phyloP scores from a whole-genome alignment of 1,140 invertebrate genomes.

The Ectropis grisescens region DNA sequence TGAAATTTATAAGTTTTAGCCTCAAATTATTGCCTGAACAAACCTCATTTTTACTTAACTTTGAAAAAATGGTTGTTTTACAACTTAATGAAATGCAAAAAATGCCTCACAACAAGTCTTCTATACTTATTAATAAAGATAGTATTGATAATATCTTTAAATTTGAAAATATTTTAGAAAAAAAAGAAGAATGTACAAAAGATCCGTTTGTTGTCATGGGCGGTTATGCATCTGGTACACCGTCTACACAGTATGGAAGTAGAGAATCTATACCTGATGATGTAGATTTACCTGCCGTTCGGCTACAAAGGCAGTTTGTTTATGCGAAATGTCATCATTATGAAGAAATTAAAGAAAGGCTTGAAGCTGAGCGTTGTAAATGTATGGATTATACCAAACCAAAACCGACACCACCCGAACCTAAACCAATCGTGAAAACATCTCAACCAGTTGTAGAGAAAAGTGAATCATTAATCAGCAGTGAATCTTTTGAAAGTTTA shows the following conservation, averaged over 20 bases:
- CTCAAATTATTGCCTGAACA: conserved; percentile 55
- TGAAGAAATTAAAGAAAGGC: conserved; percentile 39
- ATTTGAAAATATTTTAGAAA: conserved; percentile 20
- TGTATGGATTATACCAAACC: conserved; percentile 15
- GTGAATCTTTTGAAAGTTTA: conserved; percentile 23
- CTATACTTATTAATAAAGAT: conserved; percentile 33
- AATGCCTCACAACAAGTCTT: conserved; percentile 13
- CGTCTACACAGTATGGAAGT: conserved; percentile 36
- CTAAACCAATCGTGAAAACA: conserved; percentile 2
- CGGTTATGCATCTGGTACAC: conserved; percentile 31
- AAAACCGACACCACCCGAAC: conserved; percentile 1
- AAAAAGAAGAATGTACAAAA: conserved; percentile 19
- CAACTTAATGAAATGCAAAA: conserved; percentile 52
- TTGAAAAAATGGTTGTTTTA: conserved; percentile 50
- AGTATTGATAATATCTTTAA: conserved; percentile 26
- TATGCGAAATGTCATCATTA: conserved; percentile 55
- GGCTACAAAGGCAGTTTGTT: conserved; percentile 37
- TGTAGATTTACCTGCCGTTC: conserved; percentile 41
- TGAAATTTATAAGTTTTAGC: conserved; percentile 55
- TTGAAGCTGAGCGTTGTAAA: conserved; percentile 35
- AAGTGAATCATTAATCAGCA: too few relatives aligned
- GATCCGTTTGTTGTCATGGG: conserved; percentile 35
- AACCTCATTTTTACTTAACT: conserved; percentile 45
- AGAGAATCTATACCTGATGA: conserved; percentile 39
- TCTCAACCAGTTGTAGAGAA: too few relatives aligned